Evolutionary conservation across 37 sponge, comb jelly and placozoan genomes (phyloP), one percentile per base, ranked within the genome.

Genomic region (Halisarca cf. caerulea): DNA sequence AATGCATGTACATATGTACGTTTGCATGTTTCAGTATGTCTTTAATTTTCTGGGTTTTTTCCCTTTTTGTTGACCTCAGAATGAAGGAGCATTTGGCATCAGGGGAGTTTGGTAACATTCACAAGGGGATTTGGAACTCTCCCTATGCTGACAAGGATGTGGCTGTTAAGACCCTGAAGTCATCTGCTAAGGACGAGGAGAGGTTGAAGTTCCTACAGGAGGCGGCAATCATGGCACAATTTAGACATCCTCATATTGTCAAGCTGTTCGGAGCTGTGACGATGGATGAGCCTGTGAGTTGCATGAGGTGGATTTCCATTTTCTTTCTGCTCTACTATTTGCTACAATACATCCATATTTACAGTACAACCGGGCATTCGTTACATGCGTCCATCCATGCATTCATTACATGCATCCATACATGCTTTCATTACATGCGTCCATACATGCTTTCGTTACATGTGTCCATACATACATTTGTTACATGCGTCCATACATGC

Each of bases 141-240:
- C 20, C 30, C 6, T 60, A 61, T 14, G 71, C 37, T 14, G 51
- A 70, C 40, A 58, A 82, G 35, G 82, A 86, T n/a, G 84, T 92
- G 20, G 92, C 92, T 5, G 80, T 92, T 14, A 92, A 92, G 79
- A 69, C 86, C 4, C 80, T 88, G 53, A 85, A 83, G 40, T 32
- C 59, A 9, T 37, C n/a, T 33, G 72, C 79, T 3, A 14, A 66
- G 23, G 79, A 83, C 33, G 82, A 55, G 7, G 89, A 88, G 40
- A 83, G 66, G 51, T 82, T 92, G 47, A 92, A 86, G 80, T 85
- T 92, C 62, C 86, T 92, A 18, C 88, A 88, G 71, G 92, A 92
- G 70, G 88, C 92, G 30, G 86, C 86, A 75, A 92, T 92, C 80
- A 88, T 88, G 88, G 88, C 88, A n/a, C 92, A 92, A 86, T 92